Evolutionary conservation across 1,140 invertebrate species (phyloP), one percentile per base, ranked within the genome.

Genomic region (Teleogryllus occipitalis): DNA sequence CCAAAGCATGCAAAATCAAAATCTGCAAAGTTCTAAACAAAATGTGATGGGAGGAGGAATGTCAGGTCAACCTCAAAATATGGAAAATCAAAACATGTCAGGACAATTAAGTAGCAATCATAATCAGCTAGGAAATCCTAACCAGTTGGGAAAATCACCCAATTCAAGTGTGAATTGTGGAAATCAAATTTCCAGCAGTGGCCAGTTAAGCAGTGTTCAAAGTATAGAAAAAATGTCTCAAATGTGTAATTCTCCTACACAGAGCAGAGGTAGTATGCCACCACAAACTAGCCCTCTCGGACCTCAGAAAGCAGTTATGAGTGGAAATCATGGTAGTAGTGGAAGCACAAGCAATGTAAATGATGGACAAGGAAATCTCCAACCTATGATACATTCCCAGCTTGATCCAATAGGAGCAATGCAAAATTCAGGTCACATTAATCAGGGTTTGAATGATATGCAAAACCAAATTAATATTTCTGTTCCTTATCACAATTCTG

Each of bases 381-480:
- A 72, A 15, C 47, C 78, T 47, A 46, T 81, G 65, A 54, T 48
- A 21, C 65, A 7, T 72, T 14, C 78, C 39, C 74, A 76, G 18
- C 48, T 47, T 76, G 48, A 48, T 22, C 22, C 77, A 21, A 49
- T 77, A 6, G 78, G 21, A n/a, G 47, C 39, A 7, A 54, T 77
- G 76, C 76, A 77, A 21, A 77, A n/a, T 49, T 48, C 76, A n/a
- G 47, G 76, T 8, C 47, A 49, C 21, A 15, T 49, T n/a, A 8
- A 18, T 48, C 18, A 21, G 22, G 48, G 75, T 79, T 48, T 75
- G 72, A 75, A 78, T 47, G 75, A 79, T n/a, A 27, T 77, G 14
- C 74, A 76, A 73, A 80, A 8, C 72, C 76, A 78, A 47, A 75
- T 74, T 47, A 80, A 79, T 78, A 78, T 78, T 22, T 27, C 75